Base-by-base conservation (phyloP, 2,888 invertebrate species). In the Oconnorella tubifera region DNA sequence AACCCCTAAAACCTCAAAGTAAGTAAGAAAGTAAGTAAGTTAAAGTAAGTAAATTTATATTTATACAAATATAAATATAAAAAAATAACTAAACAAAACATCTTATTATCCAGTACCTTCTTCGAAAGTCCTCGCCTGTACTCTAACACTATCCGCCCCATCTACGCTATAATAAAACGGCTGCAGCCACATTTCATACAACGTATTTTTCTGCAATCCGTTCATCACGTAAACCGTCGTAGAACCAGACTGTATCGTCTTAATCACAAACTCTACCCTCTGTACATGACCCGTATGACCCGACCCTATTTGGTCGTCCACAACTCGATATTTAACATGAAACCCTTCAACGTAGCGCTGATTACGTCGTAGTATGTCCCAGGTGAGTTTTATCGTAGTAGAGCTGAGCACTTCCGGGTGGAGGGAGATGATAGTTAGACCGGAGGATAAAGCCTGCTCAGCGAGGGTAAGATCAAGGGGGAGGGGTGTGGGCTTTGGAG, bases 371-470 rank as follows among this genome's bases (percentile, higher is more conserved):
- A 40, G 10, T 40, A 40, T 40, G 40, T 63, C 59, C 95, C 95
- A 96, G 78, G 89, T 88, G 70, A 95, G 85, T 80, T 90, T 90
- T 77, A 94, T 89, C 53, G 91, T 89, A 69, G 89, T 91, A 0
- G 93, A 89, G 76, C 90, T 89, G 68, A 91, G 86, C 0, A 92
- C 88, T 71, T 90, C 89, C 14, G 90, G 91, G 68, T 87, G 88
- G 71, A 95, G 84, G 74, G 89, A 88, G 64, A 94, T 86, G 69
- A 92, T 88, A 77, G 90, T 89, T 66, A 89, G 50, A 77, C 90
- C 89, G 66, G 89, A 56, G 0, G 66, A 40, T 48, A 93, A 85
- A 77, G 89, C 88, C 56, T 74, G 69, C 32, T 72, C 67, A 1
- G 78, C 66, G 4, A 73, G 61, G 25, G 40, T 28, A 23, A 56